Evolutionary conservation across 2,888 invertebrate genomes (phyloP), one percentile per base, ranked within the genome.

Genomic region (Melipona beecheii): DNA sequence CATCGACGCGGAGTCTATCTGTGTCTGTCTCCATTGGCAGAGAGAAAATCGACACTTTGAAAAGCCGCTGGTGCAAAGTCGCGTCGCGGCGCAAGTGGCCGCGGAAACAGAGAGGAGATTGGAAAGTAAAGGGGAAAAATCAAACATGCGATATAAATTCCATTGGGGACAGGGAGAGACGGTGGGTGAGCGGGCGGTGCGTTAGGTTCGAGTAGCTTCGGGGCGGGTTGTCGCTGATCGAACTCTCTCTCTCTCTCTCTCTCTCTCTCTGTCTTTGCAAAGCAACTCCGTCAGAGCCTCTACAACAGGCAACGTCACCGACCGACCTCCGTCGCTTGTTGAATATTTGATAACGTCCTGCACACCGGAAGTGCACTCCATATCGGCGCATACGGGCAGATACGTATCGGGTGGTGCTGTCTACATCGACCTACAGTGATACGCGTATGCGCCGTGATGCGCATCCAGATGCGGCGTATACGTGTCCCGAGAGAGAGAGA

Each of bases 261-360:
- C 24, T 24, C 27, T 27, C 27, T 27, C 27, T 27, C 31, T 4
- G 4, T 31, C 31, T 31, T 4, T 31, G 31, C 31, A 31, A 5
- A 52, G 9, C 17, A 27, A 27, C 17, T 27, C 21, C 62, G 19
- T 62, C 76, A 43, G 43, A 43, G 43, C 69, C 75, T 72, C 60
- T 58, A 31, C 56, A 62, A 24, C 58, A 43, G 75, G 64, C 73
- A 75, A 43, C 85, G 78, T 76, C 78, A 73, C 66, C 78, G 79
- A 56, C 52, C 78, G 66, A 74, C 75, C 84, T 74, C 75, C 68
- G 71, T 69, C 68, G 79, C 56, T 86, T 75, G 86, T 84, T 86
- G 86, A 86, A 87, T 88, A 87, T 90, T 90, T 90, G 89, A 90
- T 90, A 87, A 79, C 88, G 86, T 91, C 80, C 81, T 86, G 85